Conservation (phyloP, 2,113 vertebrate genomes). For the Oreotrochilus melanogaster region DNA sequence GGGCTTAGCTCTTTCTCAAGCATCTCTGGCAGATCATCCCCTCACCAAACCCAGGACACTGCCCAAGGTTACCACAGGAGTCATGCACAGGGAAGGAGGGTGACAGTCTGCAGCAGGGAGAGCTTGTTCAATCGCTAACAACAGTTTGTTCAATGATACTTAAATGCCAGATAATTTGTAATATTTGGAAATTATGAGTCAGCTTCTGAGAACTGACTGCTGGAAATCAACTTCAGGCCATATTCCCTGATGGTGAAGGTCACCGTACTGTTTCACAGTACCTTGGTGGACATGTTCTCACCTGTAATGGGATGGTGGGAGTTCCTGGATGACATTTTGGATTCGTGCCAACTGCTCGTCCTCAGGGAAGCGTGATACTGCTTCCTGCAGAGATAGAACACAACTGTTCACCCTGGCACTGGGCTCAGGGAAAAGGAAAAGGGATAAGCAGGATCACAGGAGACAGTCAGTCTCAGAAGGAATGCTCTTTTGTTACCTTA, state of each 20-base stretch:
- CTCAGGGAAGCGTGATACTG: conserved; percentile 83
- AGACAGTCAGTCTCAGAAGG: not conserved
- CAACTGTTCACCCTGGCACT: not conserved
- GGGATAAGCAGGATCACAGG: not conserved
- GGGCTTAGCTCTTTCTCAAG: not conserved
- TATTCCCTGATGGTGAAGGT: not conserved
- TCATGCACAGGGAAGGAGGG: not conserved
- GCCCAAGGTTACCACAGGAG: not conserved
- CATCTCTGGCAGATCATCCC: not conserved
- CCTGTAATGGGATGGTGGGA: conserved; percentile 93
- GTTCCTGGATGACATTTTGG: conserved; percentile 90
- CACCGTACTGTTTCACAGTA: not conserved
- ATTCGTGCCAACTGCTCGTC: conserved; percentile 88
- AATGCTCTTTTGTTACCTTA: not conserved
- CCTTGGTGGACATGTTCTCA: conserved; percentile 48
- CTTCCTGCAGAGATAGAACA: conserved; percentile 77
- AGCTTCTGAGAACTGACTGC: not conserved
- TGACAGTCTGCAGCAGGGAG: not conserved
- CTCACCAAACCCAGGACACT: not conserved
- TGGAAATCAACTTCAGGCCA: not conserved
- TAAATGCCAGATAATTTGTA: not conserved
- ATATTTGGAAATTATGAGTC: not conserved
- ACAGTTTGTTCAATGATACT: not conserved
- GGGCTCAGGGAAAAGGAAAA: conserved; percentile 15
- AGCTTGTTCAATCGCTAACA: not conserved